phyloP scores from a whole-genome alignment of 1,140 invertebrate genomes.

The Neocloeon triangulifer region DNA sequence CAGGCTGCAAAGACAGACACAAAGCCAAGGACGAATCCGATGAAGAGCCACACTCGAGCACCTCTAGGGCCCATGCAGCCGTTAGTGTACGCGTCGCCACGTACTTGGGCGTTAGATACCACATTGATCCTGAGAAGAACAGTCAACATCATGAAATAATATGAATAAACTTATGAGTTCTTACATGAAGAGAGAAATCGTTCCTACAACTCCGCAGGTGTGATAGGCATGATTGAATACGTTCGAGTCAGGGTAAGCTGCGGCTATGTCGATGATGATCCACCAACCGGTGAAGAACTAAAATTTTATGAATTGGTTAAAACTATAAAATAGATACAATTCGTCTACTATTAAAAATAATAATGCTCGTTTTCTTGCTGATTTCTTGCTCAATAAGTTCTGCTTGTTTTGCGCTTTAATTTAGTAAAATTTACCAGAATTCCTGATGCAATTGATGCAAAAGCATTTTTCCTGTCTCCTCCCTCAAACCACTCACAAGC shows the following conservation, averaged over 20 bases:
- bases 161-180: conserved; percentile 13
- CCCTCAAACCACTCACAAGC: conserved; percentile 36
- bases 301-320: conserved; percentile 15
- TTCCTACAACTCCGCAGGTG: conserved; percentile 85
- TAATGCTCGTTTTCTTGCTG: conserved; percentile 1
- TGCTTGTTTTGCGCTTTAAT: too few relatives aligned
- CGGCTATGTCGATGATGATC: conserved; percentile 87
- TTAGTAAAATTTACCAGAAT: conserved; percentile 52
- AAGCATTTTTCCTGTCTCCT: conserved; percentile 54
- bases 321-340: conserved; percentile 15
- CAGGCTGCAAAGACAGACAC: conserved; percentile 82
- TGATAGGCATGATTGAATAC: conserved; percentile 60
- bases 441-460: conserved; percentile 63
- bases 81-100: conserved; percentile 66
- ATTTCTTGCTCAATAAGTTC: not conserved
- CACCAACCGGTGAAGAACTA: conserved; percentile 96
- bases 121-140: conserved; percentile 77
- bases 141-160: too few relatives aligned
- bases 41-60: conserved; percentile 83
- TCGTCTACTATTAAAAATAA: conserved; percentile 5
- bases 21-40: conserved; percentile 92
- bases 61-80: conserved; percentile 75
- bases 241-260: conserved; percentile 36
- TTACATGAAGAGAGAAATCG: conserved; percentile 84
- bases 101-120: conserved; percentile 81